Base-by-base conservation (phyloP, 2,888 invertebrate genomes). In the Heliconius hortense region DNA sequence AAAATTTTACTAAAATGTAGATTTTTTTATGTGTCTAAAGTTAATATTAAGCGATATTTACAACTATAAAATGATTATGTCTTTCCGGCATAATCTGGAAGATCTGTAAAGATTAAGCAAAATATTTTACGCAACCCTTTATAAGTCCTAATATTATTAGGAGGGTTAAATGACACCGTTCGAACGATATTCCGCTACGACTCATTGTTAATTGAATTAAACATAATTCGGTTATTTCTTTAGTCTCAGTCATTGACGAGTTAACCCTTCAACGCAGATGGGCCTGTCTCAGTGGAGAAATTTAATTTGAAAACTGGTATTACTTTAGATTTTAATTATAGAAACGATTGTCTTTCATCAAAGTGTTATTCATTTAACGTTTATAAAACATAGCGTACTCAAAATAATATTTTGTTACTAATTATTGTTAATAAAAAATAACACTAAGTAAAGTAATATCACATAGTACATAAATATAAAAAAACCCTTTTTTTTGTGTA, bases 81-180 rank as follows among this genome's bases (percentile, higher is more conserved):
- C 8, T 43, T 43, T 43, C 24, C 24, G 24, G 24, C 0, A 1
- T 3, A 66, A 69, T 70, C 59, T 48, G 26, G 35, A 26, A 26
- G 35, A 26, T 69, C 53, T 26, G 48, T 68, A 48, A 31, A 35
- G 48, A 62, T 74, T 24, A 62, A 69, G n/a, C 26, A 69, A 31
- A 21, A 31, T 26, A 53, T 69, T 31, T 39, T 28, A 62, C 63
- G 62, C 70, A 62, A 76, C 76, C 77, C 77, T 79, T 77, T 73
- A 76, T 71, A 78, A 78, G 74, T 73, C 76, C 53, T 79, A 80
- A 76, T 79, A 75, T 53, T 77, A 79, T 64, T 82, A 85, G 85
- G 85, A 89, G 89, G 89, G 89, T 90, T 89, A 88, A 88, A 88
- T 83, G 87, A 86, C 88, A 87, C 86, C 88, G 86, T 89, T 89